Base-by-base conservation (phyloP, 1,140 invertebrate species). In the Meloidogyne chitwoodi region DNA sequence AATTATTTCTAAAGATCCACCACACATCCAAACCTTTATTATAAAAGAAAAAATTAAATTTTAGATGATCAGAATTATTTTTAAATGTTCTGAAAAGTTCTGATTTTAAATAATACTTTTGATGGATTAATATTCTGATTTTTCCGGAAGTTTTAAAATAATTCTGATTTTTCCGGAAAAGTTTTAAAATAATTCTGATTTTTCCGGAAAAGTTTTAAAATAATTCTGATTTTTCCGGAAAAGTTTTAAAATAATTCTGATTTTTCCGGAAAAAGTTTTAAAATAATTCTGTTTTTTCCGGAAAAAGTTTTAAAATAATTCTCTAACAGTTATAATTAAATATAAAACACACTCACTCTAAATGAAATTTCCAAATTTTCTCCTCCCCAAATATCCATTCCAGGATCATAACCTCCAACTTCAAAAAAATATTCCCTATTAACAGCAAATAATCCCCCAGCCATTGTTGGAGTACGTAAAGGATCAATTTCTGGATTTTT, bases 341-440 rank as follows among this genome's bases (percentile, higher is more conserved):
- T n/a, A n/a, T n/a, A n/a, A n/a, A n/a, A n/a, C n/a, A 26, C 11
- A 83, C 81, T 91, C 91, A 98, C 95, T 91, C 95, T 91, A 88
- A 98, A 98, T 78, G 94, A 96, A 93, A 99, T 96, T 90, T 99
- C 96, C 44, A 99, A 90, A 90, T 99, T 99, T 89, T 99, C 96
- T 75, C 95, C 96, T 38, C 96, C 96, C 96, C 96, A 99, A 81
- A 99, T 98, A 87, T 98, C 95, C 96, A 99, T 98, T 81, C 95
- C 95, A 88, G 95, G 92, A 88, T 99, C 96, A 87, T 99, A 99
- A 31, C 93, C 92, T 22, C 96, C 96, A 74, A 99, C 91, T 90
- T 96, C 92, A 88, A 96, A 94, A 90, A 99, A 99, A 89, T 96
- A 98, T 14, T 96, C 92, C 85, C 92, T 92, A 87, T 98, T 94